Evolutionary conservation across 2,888 invertebrate species (phyloP), one percentile per base, ranked within the genome.

Genomic region (Theodoxus fluviatilis): DNA sequence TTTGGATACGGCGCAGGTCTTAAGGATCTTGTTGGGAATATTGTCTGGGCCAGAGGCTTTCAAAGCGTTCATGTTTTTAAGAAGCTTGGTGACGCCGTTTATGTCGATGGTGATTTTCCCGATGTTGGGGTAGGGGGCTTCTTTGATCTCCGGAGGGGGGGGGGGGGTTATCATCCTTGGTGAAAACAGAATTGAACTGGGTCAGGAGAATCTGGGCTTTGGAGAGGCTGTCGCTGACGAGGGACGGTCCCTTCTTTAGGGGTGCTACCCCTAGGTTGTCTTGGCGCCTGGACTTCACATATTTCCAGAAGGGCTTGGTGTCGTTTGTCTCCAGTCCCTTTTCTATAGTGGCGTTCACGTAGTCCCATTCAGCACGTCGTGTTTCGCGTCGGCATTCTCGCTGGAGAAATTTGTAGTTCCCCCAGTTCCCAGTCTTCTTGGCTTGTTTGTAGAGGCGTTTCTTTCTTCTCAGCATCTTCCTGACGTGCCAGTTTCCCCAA

Each of bases 161-260:
- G 3, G 40, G n/a, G 12, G 3, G 31, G 63, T n/a, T 35, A 25
- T 37, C 28, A 12, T 37, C 38, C n/a, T 63, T 63, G 25, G 63
- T 63, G 38, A 63, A 63, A 7, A 63, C 63, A n/a, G 63, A 63
- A 18, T 63, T 63, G 63, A 63, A 63, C 35, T 52, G 38, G 49
- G 63, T n/a, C 64, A 69, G 69, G 69, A 69, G 40, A 69, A 69
- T 28, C 22, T 55, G 2, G 64, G 35, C 31, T 52, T 69, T 22
- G 69, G 64, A 3, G 25, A 38, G 35, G 22, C 63, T 2, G 0
- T 43, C 0, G 25, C 64, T 18, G 64, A 64, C 64, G 69, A 64
- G 43, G 31, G 31, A 28, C 37, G 52, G 9, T 63, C 64, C 37
- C 64, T 63, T 35, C n/a, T 43, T n/a, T 64, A 63, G n/a, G 63